These are phyloP conservation scores for Acanthopleura granulata DNA, from an alignment of 2,888 invertebrate genomes.

Conservation along the genomic window DNA sequence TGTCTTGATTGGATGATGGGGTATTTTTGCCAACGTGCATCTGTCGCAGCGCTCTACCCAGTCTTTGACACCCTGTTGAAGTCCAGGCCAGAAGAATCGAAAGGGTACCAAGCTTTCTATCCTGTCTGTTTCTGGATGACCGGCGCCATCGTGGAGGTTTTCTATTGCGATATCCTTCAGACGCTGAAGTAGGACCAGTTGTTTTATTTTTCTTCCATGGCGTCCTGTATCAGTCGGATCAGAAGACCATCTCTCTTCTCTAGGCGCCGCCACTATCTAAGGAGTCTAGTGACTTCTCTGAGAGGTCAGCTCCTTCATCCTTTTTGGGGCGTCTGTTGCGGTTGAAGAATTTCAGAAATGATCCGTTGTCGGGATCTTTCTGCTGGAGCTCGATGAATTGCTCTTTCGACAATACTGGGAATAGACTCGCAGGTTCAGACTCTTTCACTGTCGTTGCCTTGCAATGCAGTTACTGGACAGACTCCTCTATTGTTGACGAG, in stretches of 20 bases:
- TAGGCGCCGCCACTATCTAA: slow-evolving; percentile 17
- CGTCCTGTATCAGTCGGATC: slow-evolving; percentile 20
- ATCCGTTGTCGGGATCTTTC: not conserved
- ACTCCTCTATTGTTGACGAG: not conserved
- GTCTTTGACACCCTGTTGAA: slow-evolving; percentile 20
- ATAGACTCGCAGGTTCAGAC: slow-evolving; percentile 2
- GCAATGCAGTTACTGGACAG: not conserved
- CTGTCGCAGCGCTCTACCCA: slow-evolving; percentile 24
- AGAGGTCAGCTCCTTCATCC: not conserved
- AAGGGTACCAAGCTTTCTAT: slow-evolving; percentile 12
- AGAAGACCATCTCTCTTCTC: slow-evolving; percentile 21
- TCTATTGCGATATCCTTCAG: slow-evolving; percentile 22
- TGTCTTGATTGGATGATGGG: not conserved
- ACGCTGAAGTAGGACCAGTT: slow-evolving; percentile 22
- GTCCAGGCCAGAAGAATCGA: slow-evolving; percentile 28
- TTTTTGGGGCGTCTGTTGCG: not conserved
- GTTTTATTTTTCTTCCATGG: slow-evolving; percentile 19
- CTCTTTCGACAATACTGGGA: not conserved
- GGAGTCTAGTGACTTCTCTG: not conserved
- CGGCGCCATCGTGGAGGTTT: slow-evolving; percentile 27
- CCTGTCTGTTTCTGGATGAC: slow-evolving; percentile 30
- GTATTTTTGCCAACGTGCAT: slow-evolving; percentile 25
- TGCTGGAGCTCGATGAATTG: slow-evolving; percentile 6
- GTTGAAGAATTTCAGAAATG: not conserved
- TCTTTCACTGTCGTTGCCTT: not conserved